phyloP scores from a whole-genome alignment of 1,140 invertebrate species.

The Drosophila simulans region DNA sequence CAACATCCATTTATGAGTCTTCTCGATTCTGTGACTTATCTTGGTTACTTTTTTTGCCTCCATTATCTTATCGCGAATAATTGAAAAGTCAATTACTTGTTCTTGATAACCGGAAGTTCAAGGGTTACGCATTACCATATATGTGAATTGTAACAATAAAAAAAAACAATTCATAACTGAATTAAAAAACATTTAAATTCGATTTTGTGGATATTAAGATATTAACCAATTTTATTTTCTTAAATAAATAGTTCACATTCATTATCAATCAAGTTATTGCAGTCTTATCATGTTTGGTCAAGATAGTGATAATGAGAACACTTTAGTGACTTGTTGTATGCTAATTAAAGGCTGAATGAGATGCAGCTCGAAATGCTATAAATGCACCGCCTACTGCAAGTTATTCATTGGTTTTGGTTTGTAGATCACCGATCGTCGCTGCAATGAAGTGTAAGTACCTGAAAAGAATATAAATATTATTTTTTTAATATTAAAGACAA shows the following conservation, averaged over 20 bases:
- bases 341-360: constrained; percentile 56
- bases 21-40: neutral
- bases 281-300: constrained; percentile 12
- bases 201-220: neutral
- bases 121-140: neutral
- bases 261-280: constrained; percentile 2
- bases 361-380: constrained; percentile 46
- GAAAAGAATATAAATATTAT: constrained; percentile 10
- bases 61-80: neutral
- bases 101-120: neutral
- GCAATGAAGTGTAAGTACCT: constrained; percentile 63
- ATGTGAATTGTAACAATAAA: neutral
- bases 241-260: neutral
- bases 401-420: constrained; percentile 13
- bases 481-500: constrained; percentile 26
- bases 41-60: neutral
- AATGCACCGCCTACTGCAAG: constrained; percentile 21
- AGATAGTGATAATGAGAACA: constrained; percentile 30
- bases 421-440: constrained; percentile 1
- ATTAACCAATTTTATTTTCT: neutral
- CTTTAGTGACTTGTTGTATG: constrained; percentile 40
- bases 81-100: neutral
- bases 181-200: neutral
- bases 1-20: too few relatives aligned
- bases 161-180: neutral